phyloP scores from a whole-genome alignment of 37 sponge, comb jelly and placozoan species.

The Geodia barretti region DNA sequence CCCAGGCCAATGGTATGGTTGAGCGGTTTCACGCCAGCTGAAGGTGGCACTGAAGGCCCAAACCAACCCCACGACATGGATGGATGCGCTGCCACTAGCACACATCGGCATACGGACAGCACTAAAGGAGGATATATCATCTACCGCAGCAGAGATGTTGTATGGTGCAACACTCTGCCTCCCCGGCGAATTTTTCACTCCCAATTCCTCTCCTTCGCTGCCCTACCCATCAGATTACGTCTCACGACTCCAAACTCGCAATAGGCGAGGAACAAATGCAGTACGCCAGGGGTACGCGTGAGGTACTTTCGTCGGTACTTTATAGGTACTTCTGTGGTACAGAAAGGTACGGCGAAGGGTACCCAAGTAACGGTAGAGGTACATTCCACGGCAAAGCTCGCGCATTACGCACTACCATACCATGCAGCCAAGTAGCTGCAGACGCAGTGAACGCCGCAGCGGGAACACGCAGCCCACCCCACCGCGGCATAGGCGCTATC shows the following conservation, averaged over 20 bases:
- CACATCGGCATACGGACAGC: conserved; percentile 69
- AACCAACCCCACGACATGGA: conserved; percentile 47
- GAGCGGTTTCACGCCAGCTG: conserved; percentile 55
- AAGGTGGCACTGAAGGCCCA: conserved; percentile 67
- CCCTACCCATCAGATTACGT: conserved; percentile 39
- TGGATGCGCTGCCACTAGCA: conserved; percentile 52
- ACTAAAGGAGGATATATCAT: conserved; percentile 52
- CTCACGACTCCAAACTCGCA: conserved; percentile 28
- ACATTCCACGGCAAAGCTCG: too few species aligned
- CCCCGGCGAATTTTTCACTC: conserved; percentile 67
- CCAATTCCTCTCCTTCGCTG: conserved; percentile 25
- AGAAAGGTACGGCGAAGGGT: too few species aligned
- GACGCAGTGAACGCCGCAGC: too few species aligned
- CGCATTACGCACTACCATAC: too few species aligned
- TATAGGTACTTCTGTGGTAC: too few species aligned
- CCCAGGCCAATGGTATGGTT: conserved; percentile 64
- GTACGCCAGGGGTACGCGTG: too few species aligned
- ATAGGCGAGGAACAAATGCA: too few species aligned
- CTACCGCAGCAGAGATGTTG: conserved; percentile 68
- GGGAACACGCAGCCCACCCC: too few species aligned
- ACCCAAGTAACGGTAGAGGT: too few species aligned
- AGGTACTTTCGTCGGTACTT: too few species aligned
- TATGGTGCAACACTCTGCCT: conserved; percentile 71
- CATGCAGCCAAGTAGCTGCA: too few species aligned
- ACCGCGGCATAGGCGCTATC: too few species aligned